Percentiles rank a stretch among this genome's conserved stretches.
Evolutionary conservation across 2,113 vertebrate species (phyloP).

Genomic region (Xenopus laevis): DNA sequence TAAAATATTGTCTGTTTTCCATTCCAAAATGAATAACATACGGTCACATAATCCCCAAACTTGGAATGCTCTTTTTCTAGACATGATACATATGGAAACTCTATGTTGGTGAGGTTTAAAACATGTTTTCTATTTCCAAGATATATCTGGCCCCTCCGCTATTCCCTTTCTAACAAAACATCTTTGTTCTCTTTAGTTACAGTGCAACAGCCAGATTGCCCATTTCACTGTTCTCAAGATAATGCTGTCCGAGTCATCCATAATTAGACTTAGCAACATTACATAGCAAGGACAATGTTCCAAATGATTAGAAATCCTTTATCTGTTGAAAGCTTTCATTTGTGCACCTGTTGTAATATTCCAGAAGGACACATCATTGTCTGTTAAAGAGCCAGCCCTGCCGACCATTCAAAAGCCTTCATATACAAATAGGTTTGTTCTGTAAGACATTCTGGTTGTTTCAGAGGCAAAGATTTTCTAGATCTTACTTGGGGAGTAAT

Average conservation of each 20-base stretch:
- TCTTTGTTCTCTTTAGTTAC: constrained; percentile 13
- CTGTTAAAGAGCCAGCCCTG: too few relatives aligned
- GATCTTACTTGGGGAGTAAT: too few relatives aligned
- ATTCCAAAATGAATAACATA: constrained; percentile 26
- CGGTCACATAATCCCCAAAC: constrained; percentile 3
- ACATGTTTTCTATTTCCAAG: constrained; percentile 21
- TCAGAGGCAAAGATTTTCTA: too few relatives aligned
- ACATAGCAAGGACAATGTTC: constrained; percentile 2
- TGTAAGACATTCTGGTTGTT: too few relatives aligned
- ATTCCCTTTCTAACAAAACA: constrained; percentile 16
- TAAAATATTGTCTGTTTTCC: background rate
- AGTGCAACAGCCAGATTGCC: constrained; percentile 6
- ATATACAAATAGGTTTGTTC: too few relatives aligned
- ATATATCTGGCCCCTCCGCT: constrained; percentile 5
- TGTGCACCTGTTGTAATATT: too few relatives aligned
- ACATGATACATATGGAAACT: constrained; percentile 22
- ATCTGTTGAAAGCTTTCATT: too few relatives aligned
- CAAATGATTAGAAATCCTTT: too few relatives aligned
- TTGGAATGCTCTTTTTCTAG: constrained; percentile 6
- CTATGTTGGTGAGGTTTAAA: background rate
- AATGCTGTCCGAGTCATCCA: background rate
- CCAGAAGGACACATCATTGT: too few relatives aligned
- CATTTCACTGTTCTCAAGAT: constrained; percentile 2
- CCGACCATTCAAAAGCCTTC: too few relatives aligned
- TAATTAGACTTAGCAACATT: background rate